These are phyloP conservation scores for Notarius lentiginosus DNA, from an alignment of 2,113 vertebrate species.

Conservation along the genomic window DNA sequence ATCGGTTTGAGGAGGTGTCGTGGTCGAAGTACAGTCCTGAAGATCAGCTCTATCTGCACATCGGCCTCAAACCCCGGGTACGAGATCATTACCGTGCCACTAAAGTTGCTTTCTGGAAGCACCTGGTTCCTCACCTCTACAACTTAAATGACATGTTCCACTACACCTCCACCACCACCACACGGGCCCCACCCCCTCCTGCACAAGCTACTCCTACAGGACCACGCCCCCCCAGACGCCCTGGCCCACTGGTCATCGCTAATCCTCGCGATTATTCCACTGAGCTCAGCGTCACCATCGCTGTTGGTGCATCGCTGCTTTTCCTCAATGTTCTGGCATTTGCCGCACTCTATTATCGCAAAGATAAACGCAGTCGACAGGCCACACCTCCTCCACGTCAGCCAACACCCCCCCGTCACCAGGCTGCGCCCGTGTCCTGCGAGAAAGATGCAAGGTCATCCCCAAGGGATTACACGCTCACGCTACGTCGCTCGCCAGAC, in stretches of 20 bases:
- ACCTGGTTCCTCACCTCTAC: conserved; percentile 96
- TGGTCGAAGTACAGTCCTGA: conserved; percentile 98
- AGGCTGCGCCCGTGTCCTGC: conserved; percentile 68
- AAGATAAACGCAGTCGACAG: conserved; percentile 89
- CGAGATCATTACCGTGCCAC: conserved; percentile 97
- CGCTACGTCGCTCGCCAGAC: conserved; percentile 90
- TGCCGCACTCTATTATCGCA: conserved; percentile 96
- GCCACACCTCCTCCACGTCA: conserved; percentile 85
- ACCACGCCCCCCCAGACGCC: conserved; percentile 74
- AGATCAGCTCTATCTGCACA: conserved; percentile 96
- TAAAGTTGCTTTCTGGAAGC: conserved; percentile 99
- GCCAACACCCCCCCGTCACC: conserved; percentile 84
- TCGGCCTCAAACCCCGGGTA: conserved; percentile 94
- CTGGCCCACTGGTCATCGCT: conserved; percentile 85
- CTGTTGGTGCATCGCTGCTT: conserved; percentile 92
- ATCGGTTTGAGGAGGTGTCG: conserved; percentile 96
- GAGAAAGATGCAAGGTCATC: conserved; percentile 81
- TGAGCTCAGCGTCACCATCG: conserved; percentile 96
- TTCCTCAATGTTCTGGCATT: conserved; percentile 98
- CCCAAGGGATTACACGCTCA: conserved; percentile 88
- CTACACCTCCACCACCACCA: conserved; percentile 95
- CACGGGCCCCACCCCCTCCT: conserved; percentile 90
- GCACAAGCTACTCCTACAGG: conserved; percentile 86
- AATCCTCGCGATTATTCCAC: conserved; percentile 98
- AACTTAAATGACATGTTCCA: conserved; percentile 98